Percentiles rank a stretch among this genome's conserved stretches.
These are phyloP conservation scores for Pantherophis alleghaniensis DNA, from an alignment of 2,797 vertebrate genomes.

Conservation along the genomic window DNA sequence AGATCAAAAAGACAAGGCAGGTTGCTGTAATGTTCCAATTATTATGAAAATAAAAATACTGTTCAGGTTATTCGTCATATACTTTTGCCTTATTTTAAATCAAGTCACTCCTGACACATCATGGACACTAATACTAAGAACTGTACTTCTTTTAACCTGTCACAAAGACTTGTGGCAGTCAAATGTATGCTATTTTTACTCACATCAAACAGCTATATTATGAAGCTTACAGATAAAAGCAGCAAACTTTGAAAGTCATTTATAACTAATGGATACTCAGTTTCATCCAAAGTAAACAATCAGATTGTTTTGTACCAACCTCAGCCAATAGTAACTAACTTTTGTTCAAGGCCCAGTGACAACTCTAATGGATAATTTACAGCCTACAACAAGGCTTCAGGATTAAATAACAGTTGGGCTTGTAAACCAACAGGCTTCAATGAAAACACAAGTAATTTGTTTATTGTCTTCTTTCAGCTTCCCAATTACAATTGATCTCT, in stretches of 20 bases:
- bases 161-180: not conserved
- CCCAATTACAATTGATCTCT: conserved; percentile 69
- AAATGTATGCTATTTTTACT: not conserved
- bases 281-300: conserved; percentile 53
- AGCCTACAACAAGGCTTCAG: conserved; percentile 57
- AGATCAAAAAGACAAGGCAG: not conserved
- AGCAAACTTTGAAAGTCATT: conserved; percentile 19
- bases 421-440: conserved; percentile 67
- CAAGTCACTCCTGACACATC: not conserved
- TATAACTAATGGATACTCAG: conserved; percentile 24
- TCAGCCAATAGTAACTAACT: conserved; percentile 62
- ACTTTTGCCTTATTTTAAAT: not conserved
- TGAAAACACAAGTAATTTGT: conserved; percentile 71
- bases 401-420: conserved; percentile 67
- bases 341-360: conserved; percentile 61
- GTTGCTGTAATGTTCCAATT: not conserved
- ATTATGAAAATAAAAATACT: not conserved
- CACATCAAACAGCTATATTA: not conserved
- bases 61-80: not conserved
- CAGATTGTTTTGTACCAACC: conserved; percentile 34
- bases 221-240: not conserved
- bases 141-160: not conserved
- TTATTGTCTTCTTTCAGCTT: conserved; percentile 69
- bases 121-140: not conserved
- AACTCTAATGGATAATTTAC: conserved; percentile 70